These are phyloP conservation scores for Sinocyclocheilus maitianheensis DNA, from an alignment of 2,113 vertebrate species.

Conservation along the genomic window DNA sequence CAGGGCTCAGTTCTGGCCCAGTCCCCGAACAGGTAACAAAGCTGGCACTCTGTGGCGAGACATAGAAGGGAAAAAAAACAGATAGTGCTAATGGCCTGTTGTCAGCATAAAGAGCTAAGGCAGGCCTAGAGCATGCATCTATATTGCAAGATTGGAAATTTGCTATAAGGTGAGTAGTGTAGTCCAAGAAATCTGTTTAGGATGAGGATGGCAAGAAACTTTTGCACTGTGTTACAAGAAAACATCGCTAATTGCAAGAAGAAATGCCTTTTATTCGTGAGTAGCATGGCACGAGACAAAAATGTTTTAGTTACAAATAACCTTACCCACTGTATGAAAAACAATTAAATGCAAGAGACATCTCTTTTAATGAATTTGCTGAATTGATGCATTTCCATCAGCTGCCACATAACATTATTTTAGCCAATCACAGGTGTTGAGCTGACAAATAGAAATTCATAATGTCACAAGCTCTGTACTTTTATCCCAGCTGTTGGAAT, in stretches of 20 bases:
- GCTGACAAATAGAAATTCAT: neutral
- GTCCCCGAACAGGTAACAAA: slow-evolving; percentile 23
- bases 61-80: neutral
- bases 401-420: too few relatives aligned
- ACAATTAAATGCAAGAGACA: neutral
- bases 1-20: slow-evolving; percentile 37
- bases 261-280: neutral
- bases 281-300: neutral
- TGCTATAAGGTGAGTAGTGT: neutral
- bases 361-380: neutral
- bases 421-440: too few relatives aligned
- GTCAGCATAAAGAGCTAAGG: slow-evolving; percentile 2
- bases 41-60: slow-evolving; percentile 11
- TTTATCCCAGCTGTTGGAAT: neutral
- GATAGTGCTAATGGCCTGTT: neutral
- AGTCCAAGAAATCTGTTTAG: neutral
- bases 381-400: too few relatives aligned
- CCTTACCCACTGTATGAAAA: neutral
- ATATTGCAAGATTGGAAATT: neutral
- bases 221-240: neutral
- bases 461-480: neutral
- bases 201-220: neutral
- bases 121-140: neutral
- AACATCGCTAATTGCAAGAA: neutral
- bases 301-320: neutral